Evolutionary conservation across 2,113 vertebrate species (phyloP).

Genomic region (Triplophysa tibetana): DNA sequence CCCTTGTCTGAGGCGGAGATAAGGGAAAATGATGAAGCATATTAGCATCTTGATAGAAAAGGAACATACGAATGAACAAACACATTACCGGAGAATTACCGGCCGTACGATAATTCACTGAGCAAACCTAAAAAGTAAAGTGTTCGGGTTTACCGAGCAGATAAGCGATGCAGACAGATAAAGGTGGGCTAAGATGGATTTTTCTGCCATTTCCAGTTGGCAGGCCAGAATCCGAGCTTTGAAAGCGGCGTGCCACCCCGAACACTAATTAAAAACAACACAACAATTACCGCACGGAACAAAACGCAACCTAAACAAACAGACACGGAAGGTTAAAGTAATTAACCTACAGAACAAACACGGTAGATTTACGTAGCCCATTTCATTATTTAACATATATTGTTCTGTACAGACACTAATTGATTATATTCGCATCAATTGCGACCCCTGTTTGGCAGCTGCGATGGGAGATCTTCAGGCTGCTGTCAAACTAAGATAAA

Average conservation of each 20-base stretch:
- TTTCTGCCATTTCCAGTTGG: constrained; percentile 57
- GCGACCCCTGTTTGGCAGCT: constrained; percentile 12
- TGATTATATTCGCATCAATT: constrained; percentile 47
- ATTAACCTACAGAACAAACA: constrained; percentile 76
- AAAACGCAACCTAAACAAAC: constrained; percentile 69
- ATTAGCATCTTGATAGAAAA: constrained; percentile 73
- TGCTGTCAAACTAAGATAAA: neutral
- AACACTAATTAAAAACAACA: constrained; percentile 55
- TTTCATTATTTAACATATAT: constrained; percentile 73
- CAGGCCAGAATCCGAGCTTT: constrained; percentile 55
- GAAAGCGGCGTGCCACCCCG: constrained; percentile 16
- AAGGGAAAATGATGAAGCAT: constrained; percentile 78
- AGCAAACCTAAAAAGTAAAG: constrained; percentile 37
- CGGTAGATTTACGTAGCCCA: constrained; percentile 71
- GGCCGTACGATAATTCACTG: constrained; percentile 42
- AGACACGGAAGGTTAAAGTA: constrained; percentile 73
- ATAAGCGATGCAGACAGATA: constrained; percentile 36
- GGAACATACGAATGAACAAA: constrained; percentile 66
- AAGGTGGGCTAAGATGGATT: constrained; percentile 28
- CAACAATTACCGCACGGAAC: constrained; percentile 67
- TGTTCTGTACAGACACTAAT: constrained; percentile 69
- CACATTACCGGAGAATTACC: constrained; percentile 67
- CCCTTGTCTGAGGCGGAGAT: constrained; percentile 71
- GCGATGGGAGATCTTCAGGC: constrained; percentile 13
- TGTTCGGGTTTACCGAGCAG: constrained; percentile 24